Evolutionary conservation across 1,140 invertebrate species (phyloP), one percentile per base, ranked within the genome.

Genomic region (Neodiprion fabricii): DNA sequence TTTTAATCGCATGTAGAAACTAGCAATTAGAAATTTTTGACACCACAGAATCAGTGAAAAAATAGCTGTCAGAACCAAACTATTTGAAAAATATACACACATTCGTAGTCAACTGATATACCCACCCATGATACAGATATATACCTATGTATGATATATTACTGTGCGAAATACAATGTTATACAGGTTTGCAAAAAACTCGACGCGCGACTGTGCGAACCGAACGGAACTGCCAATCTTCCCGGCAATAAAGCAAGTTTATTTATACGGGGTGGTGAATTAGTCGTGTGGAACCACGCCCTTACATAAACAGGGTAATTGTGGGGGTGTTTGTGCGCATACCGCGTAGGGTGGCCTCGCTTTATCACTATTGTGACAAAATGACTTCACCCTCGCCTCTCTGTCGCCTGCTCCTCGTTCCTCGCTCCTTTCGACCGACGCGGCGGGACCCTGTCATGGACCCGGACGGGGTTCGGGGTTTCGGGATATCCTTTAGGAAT

Each of bases 231-330:
- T 78, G 76, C 73, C 79, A 81, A 81, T 84, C 77, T 78, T 81
- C 82, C 75, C 74, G 76, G 77, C 79, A 75, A 81, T 80, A 84
- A 77, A 79, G 73, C 77, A 78, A 79, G 75, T 83, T 82, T 82
- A 82, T 80, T 76, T 81, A 81, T 81, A 78, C 71, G 68, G 73
- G 66, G 74, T 72, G 72, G 75, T 72, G 80, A 81, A 82, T 82
- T 82, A 82, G 79, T 77, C 73, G 72, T 72, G 71, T 75, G 67
- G 73, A 75, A 79, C 85, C 85, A 86, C 85, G 83, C 85, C 85
- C 83, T 85, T 83, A 85, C 84, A 85, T 85, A 86, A 86, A 85
- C 84, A 85, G 81, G 78, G 75, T 85, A 85, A 86, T 86, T 85
- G 85, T 81, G 81, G 78, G 83, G 85, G 84, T 80, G 83, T 85